Base-by-base conservation (phyloP, 2,797 vertebrate species). In the Apodemus agrarius region DNA sequence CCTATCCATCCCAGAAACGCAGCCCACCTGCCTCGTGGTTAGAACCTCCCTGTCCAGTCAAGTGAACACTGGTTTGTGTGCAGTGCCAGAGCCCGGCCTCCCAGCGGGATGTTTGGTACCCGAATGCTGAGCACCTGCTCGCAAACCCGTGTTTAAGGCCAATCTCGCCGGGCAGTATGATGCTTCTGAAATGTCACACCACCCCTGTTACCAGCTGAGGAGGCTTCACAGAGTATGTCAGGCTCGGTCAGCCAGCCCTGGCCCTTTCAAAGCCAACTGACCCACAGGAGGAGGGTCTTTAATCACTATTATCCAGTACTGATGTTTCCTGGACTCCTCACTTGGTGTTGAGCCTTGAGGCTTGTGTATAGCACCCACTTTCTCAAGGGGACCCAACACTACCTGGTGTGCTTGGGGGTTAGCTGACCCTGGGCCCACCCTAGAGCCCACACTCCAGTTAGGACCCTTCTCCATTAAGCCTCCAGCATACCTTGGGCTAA, bases 1-100 rank as follows among this genome's bases (percentile, higher is more conserved):
- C 46, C 63, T 31, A 4, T 31, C 11, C 19, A 16, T 72, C 83
- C 40, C 16, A 65, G n/a, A 81, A n/a, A 21, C 43, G 13, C 3
- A 0, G 52, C 46, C 37, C 14, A 0, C 7, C 54, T 1, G 19
- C 11, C 7, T 6, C 0, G 1, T 21, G 26, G 40, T 89, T 43
- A 78, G 57, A 69, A 24, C 24, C 43, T 54, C 63, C 67, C 63
- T 87, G 86, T 52, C n/a, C 5, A 37, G n/a, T 26, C 57, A 69
- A 59, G 29, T 11, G 31, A 46, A 19, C 61, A 29, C 89, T n/a
- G 3, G 31, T 69, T n/a, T 69, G 57, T 81, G 5, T 46, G n/a
- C 84, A 43, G 46, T 67, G 37, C 34, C 19, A 43, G 9, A 12
- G 43, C 16, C 72, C 40, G 26, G 46, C 31, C 37, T 57, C 80